Evolutionary conservation across 1,140 invertebrate species (phyloP).

Genomic region (Teleopsis dalmanni): DNA sequence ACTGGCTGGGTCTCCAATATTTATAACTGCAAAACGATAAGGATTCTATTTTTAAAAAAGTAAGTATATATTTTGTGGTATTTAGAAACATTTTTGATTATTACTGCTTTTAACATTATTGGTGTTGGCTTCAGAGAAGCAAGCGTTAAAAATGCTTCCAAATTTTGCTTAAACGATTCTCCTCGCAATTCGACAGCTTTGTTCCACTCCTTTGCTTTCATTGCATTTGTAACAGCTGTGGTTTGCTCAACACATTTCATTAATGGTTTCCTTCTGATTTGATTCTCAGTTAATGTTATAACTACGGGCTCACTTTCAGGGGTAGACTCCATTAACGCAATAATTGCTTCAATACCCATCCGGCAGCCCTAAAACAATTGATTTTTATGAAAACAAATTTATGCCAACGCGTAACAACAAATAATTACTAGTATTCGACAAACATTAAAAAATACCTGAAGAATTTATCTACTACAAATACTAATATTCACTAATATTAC

Average conservation of each 20-base stretch:
- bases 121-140: conserved; percentile 84
- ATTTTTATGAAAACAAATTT: no score
- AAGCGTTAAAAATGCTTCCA: conserved; percentile 91
- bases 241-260: conserved; percentile 95
- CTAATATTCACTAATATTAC: no score
- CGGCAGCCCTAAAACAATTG: neutral
- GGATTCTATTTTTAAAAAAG: conserved; percentile 48
- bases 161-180: conserved; percentile 83
- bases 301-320: conserved; percentile 84
- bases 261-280: conserved; percentile 85
- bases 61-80: no score
- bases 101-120: no score
- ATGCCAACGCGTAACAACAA: neutral
- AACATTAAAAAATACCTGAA: conserved; percentile 56
- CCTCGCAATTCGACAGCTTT: conserved; percentile 86
- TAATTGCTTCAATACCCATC: conserved; percentile 97
- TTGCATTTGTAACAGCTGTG: conserved; percentile 76
- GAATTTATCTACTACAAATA: neutral
- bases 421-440: no score
- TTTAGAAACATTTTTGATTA: no score
- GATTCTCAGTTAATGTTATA: conserved; percentile 92
- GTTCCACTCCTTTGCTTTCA: conserved; percentile 85
- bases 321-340: conserved; percentile 91
- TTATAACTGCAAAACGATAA: conserved; percentile 81
- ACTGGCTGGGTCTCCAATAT: conserved; percentile 93